Evolutionary conservation across 2,113 vertebrate species (phyloP), one percentile per base, ranked within the genome.

Genomic region (Athene noctua): DNA sequence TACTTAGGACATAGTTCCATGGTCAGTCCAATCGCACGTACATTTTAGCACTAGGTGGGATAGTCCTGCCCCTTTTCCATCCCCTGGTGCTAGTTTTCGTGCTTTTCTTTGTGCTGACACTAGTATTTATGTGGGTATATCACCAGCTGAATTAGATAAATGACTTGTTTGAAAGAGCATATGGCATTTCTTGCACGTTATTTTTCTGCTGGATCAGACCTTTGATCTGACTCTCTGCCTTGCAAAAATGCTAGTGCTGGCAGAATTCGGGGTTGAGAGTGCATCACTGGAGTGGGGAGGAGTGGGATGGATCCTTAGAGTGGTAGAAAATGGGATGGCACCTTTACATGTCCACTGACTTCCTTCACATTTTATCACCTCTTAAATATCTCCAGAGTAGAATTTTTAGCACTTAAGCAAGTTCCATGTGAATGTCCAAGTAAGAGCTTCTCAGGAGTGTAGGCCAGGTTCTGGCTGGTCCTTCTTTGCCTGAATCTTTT

Each of bases 391-490:
- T 84, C 22, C 40, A 79, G n/a, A 61, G 34, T 15, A 61, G 68
- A 65, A 16, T 61, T 87, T 75, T 71, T 27, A 40, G 12, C 40
- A 7, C 20, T 63, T n/a, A 26, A 42, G 11, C 9, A 65, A 55
- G 7, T 30, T 89, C 5, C 3, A 0, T 19, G 5, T 67, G 38
- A 67, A 25, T 0, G 0, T 54, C 19, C 6, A 3, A 1, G 15
- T 42, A 23, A 58, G 16, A 8, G 8, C 46, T 63, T 86, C 51
- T 74, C 47, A 13, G 19, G 16, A 88, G 52, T 25, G 15, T 9
- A 29, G 20, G 42, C 25, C 10, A 47, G 42, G 25, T 32, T 84
- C n/a, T 84, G 23, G 51, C 12, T 6, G 20, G 9, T 46, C 13
- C 25, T 80, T 59, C 36, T 71, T 55, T 73, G 13, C 29, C 21